Conservation (phyloP, 1,140 invertebrate species). For the Drosophila melanogaster region DNA sequence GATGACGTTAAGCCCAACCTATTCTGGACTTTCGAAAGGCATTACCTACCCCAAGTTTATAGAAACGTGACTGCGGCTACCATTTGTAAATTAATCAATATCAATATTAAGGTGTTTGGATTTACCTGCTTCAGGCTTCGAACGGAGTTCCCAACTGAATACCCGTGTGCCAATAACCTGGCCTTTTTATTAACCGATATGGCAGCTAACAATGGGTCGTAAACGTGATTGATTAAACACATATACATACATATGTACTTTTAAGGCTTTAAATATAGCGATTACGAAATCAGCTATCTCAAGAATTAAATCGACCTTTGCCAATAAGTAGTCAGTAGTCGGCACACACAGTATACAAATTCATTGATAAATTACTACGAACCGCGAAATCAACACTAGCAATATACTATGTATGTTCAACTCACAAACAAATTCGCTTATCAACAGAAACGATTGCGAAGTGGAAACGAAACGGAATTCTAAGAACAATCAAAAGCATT, state of each 20-base stretch:
- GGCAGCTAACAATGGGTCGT: constrained; percentile 11
- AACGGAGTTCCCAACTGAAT: constrained; percentile 36
- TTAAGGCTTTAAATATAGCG: constrained; percentile 50
- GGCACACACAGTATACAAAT: constrained; percentile 39
- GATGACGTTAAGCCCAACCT: no score
- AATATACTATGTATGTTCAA: not conserved
- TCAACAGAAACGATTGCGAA: constrained; percentile 59
- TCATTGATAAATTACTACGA: constrained; percentile 80
- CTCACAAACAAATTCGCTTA: constrained; percentile 27
- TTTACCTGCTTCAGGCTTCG: constrained; percentile 10
- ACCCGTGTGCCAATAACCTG: not conserved
- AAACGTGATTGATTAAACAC: constrained; percentile 43
- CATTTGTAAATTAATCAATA: constrained; percentile 4
- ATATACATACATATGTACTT: no score
- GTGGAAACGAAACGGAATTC: constrained; percentile 65
- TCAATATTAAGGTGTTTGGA: not conserved
- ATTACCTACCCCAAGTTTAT: constrained; percentile 8
- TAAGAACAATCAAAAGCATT: constrained; percentile 79
- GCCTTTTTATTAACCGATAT: constrained; percentile 37
- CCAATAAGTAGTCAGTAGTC: constrained; percentile 17
- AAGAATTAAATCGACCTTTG: constrained; percentile 26
- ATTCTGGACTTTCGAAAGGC: no score
- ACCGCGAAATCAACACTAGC: constrained; percentile 33
- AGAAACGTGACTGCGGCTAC: constrained; percentile 1
- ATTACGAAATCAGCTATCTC: constrained; percentile 52